Evolutionary conservation across 2,888 invertebrate genomes (phyloP).

Genomic region (Bugula neritina): DNA sequence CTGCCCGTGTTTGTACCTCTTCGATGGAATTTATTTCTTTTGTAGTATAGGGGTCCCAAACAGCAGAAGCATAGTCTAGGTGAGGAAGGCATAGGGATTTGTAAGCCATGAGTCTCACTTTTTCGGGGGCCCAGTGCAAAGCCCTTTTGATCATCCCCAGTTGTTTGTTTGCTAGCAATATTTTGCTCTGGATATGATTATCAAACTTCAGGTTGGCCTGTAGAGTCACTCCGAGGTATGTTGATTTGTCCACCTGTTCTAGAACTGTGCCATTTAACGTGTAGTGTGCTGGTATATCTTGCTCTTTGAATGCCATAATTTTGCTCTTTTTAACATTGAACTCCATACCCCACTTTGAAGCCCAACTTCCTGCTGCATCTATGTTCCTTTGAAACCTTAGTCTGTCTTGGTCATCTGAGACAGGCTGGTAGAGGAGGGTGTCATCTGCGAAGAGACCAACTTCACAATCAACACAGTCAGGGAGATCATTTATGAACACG

Average conservation of each 20-base stretch:
- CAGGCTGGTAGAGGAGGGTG: slow-evolving; percentile 30
- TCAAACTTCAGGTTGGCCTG: too few species aligned
- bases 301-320: not conserved
- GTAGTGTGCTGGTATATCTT: slow-evolving; percentile 3
- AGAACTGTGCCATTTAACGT: not conserved
- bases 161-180: not conserved
- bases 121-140: slow-evolving; percentile 2
- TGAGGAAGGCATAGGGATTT: not conserved
- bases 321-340: slow-evolving; percentile 28
- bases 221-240: slow-evolving; percentile 3
- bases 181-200: too few species aligned
- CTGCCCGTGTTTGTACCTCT: too few species aligned
- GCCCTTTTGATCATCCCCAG: slow-evolving; percentile 2
- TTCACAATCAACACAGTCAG: slow-evolving; percentile 27
- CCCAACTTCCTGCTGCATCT: not conserved
- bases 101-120: not conserved
- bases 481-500: slow-evolving; percentile 33
- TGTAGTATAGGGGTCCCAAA: not conserved
- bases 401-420: slow-evolving; percentile 27
- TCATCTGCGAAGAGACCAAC: slow-evolving; percentile 33
- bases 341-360: not conserved
- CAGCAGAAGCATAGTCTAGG: slow-evolving; percentile 6
- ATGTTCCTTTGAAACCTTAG: not conserved
- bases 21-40: too few species aligned
- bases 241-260: not conserved